Conservation (phyloP, 2,888 invertebrate species). For the Stomorhina lunata region DNA sequence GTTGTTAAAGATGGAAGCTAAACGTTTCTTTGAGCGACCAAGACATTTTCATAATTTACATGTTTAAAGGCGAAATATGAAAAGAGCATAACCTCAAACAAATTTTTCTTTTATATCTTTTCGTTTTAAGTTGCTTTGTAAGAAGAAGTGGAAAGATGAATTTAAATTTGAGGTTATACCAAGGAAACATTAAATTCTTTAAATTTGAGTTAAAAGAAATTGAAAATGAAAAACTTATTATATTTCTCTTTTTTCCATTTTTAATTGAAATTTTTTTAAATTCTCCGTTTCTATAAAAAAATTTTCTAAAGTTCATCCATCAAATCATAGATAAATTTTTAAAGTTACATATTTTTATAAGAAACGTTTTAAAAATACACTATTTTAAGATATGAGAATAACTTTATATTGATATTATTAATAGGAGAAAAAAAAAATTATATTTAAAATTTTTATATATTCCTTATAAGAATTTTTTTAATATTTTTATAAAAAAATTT, state of each 20-base stretch:
- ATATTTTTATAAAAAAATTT: too few relatives aligned
- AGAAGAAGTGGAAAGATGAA: background rate
- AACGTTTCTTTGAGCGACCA: background rate
- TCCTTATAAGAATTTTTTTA: too few relatives aligned
- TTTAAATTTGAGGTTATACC: background rate
- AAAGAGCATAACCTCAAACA: background rate
- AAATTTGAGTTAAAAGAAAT: background rate
- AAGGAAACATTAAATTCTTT: background rate
- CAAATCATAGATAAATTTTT: too few relatives aligned
- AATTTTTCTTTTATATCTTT: background rate
- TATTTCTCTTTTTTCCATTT: background rate
- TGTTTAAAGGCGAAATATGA: background rate
- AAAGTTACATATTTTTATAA: too few relatives aligned
- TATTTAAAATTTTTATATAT: too few relatives aligned
- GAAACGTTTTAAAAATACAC: too few relatives aligned
- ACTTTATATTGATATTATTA: too few relatives aligned
- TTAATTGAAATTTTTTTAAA: background rate
- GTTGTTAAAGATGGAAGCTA: background rate
- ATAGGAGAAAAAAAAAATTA: too few relatives aligned
- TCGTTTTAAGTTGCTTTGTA: background rate
- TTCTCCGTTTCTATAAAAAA: too few relatives aligned
- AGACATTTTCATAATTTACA: conserved; percentile 32
- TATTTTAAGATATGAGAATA: too few relatives aligned
- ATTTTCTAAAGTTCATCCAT: too few relatives aligned
- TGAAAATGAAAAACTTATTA: background rate